Evolutionary conservation across 2,888 invertebrate species (phyloP).

Genomic region (Drosophila histrio): DNA sequence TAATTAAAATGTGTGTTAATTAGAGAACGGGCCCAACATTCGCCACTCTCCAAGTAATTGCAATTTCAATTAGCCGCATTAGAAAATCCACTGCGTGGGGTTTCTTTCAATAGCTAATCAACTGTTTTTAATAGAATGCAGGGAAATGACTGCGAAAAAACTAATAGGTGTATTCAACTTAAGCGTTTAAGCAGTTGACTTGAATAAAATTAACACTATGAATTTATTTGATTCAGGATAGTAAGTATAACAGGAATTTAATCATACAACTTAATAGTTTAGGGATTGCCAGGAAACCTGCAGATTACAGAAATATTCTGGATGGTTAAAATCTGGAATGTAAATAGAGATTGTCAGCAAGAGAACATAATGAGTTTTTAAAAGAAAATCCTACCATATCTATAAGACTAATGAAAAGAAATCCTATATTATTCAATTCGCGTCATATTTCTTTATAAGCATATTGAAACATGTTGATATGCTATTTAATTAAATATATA

Average conservation of each 20-base stretch:
- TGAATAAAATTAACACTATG: not conserved
- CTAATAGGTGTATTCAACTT: not conserved
- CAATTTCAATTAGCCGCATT: slow-evolving; percentile 72
- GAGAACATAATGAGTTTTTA: no score
- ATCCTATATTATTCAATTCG: not conserved
- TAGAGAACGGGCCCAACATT: slow-evolving; percentile 42
- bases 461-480: not conserved
- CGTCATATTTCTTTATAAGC: not conserved
- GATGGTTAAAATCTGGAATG: no score
- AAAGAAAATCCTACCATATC: no score
- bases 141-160: not conserved
- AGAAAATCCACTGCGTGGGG: slow-evolving; percentile 12
- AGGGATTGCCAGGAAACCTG: no score
- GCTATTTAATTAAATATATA: not conserved
- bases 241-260: no score
- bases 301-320: no score
- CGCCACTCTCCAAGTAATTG: slow-evolving; percentile 60
- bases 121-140: not conserved
- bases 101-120: slow-evolving; percentile 12
- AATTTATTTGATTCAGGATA: no score
- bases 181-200: not conserved
- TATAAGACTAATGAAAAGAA: not conserved
- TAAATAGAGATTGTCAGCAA: no score
- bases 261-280: no score
- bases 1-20: slow-evolving; percentile 79